Conservation (phyloP, 53 echinoderm and acorn worm species). For the Patiria pectinifera region DNA sequence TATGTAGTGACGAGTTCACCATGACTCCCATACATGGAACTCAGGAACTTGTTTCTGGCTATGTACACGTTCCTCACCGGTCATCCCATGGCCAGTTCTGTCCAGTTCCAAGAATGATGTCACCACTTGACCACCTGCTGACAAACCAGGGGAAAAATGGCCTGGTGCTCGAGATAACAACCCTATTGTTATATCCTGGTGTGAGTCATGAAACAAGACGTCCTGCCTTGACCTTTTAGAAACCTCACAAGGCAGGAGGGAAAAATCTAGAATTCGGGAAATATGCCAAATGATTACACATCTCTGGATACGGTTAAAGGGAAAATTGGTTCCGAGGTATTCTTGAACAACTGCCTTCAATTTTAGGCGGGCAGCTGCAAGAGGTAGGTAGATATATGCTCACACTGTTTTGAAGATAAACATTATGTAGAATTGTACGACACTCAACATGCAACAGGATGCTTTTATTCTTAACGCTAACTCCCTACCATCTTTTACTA, state of each 20-base stretch:
- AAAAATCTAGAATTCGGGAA: constrained; percentile 45
- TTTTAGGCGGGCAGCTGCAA: no score
- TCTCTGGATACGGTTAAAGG: constrained; percentile 20
- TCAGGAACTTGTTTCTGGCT: not conserved
- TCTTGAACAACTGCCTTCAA: no score
- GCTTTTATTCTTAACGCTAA: no score
- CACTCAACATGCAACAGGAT: no score
- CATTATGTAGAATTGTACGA: no score
- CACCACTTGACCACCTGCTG: constrained; percentile 2
- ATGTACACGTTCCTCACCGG: not conserved
- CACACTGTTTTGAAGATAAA: no score
- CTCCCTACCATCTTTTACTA: no score
- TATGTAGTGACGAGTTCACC: no score
- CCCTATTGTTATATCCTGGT: constrained; percentile 26
- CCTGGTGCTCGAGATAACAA: constrained; percentile 36
- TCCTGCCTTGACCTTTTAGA: constrained; percentile 25
- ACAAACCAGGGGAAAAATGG: constrained; percentile 7
- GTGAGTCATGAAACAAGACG: constrained; percentile 25
- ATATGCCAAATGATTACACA: constrained; percentile 53
- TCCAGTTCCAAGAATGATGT: constrained; percentile 29
- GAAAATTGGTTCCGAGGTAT: not conserved
- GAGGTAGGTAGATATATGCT: no score
- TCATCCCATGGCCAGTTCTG: not conserved
- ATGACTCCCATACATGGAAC: no score
- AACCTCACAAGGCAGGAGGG: constrained; percentile 14